Evolutionary conservation across 2,113 vertebrate species (phyloP).

Genomic region (Meriones unguiculatus): DNA sequence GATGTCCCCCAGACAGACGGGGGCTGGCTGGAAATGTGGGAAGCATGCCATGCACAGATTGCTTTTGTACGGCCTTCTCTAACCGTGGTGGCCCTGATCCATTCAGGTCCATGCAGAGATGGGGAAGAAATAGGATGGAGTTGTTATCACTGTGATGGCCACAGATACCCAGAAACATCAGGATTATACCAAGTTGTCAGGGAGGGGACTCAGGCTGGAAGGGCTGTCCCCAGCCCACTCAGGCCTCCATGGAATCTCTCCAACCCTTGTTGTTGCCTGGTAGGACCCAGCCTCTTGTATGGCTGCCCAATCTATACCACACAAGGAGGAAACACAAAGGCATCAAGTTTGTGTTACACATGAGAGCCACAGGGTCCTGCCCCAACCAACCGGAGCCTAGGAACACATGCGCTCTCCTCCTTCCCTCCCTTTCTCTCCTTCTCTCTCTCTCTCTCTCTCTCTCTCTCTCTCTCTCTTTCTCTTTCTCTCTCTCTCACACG

Average conservation of each 20-base stretch:
- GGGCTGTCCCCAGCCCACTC: neutral
- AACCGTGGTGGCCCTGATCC: neutral
- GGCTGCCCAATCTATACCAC: neutral
- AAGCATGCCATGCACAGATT: neutral
- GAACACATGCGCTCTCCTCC: neutral
- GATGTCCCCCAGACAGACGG: neutral
- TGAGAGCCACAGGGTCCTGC: neutral
- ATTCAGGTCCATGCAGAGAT: neutral
- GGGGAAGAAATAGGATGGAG: neutral
- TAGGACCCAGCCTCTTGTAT: neutral
- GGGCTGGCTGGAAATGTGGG: neutral
- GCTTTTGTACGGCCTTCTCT: neutral
- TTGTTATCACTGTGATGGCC: neutral
- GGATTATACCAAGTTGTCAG: neutral
- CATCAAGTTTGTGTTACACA: neutral
- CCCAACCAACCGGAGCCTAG: neutral
- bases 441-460: neutral
- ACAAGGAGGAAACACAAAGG: too few relatives aligned
- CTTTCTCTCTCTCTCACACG: neutral
- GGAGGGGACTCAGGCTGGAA: neutral
- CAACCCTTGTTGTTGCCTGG: neutral
- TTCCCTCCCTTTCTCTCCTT: neutral
- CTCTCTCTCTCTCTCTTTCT: fast-evolving
- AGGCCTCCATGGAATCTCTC: neutral
- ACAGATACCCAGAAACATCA: neutral